Evolutionary conservation across 2,797 vertebrate genomes (phyloP), one percentile per base, ranked within the genome.

Genomic region (Babyrousa celebensis): DNA sequence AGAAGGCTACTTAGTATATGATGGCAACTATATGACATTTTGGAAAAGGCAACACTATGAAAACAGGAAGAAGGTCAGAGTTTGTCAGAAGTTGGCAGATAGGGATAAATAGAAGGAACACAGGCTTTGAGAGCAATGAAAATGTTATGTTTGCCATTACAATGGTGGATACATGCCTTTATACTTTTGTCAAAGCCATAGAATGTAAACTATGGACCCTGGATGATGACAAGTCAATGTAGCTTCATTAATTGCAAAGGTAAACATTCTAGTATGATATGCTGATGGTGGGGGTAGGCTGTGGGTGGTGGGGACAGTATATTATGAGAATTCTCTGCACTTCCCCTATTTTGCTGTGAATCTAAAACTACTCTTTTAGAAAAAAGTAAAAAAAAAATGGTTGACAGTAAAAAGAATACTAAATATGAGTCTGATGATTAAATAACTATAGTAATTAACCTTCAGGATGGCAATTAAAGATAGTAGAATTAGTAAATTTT

Each of bases 401-500:
- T 25, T 23, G 15, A 10, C 8, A 29, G 62, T 78, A 56, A 48
- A 80, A 80, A 89, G 40, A 91, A 88, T 12, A 67, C 16, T 72
- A 88, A 68, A 36, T 9, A 7, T 48, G 40, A 63, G 12, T 85
- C 60, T 70, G 15, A 67, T 56, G 6, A 75, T 78, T 72, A 67
- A 96, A 67, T 60, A 96, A 52, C 25, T 82, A 87, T 8, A 91
- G 7, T 23, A 23, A 85, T 95, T 96, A 78, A 16, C 12, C 20
- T 85, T 86, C 20, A 62, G 48, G 5, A 54, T 91, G n/a, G 20
- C 62, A 82, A 68, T 74, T 75, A 88, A 79, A 94, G 29, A 77
- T 54, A 27, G 74, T 18, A 67, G 5, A 84, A 70, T 74, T 78
- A 88, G 18, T 74, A 80, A 29, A 79, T 52, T 91, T 74, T 87